These are phyloP conservation scores for Lymantria monacha DNA, from an alignment of 2,888 invertebrate genomes.

Conservation along the genomic window DNA sequence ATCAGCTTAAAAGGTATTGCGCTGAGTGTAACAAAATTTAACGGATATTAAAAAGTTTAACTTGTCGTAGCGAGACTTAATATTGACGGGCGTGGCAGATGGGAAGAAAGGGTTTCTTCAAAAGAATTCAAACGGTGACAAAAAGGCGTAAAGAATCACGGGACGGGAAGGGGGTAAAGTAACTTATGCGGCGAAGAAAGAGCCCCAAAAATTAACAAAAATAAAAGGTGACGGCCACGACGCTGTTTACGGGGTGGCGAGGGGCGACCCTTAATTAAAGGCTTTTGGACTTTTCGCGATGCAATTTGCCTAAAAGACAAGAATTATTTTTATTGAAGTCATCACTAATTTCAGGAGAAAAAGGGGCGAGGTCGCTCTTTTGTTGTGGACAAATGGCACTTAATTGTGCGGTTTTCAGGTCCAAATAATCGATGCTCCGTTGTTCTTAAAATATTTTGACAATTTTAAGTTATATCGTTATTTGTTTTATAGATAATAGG, in stretches of 20 bases:
- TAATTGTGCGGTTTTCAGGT: slow-evolving; percentile 74
- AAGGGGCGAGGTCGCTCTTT: slow-evolving; percentile 54
- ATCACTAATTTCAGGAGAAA: slow-evolving; percentile 78
- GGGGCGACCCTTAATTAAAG: slow-evolving; percentile 79
- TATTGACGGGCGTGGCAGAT: slow-evolving; percentile 83
- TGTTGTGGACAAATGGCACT: slow-evolving; percentile 76
- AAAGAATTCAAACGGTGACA: slow-evolving; percentile 81
- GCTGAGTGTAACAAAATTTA: slow-evolving; percentile 77
- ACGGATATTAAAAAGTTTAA: slow-evolving; percentile 83
- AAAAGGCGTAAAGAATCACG: slow-evolving; percentile 81
- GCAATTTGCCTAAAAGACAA: slow-evolving; percentile 82
- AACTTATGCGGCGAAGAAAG: slow-evolving; percentile 82
- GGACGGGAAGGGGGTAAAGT: slow-evolving; percentile 66
- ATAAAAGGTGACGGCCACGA: slow-evolving; percentile 79
- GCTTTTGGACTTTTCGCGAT: slow-evolving; percentile 81
- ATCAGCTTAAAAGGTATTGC: slow-evolving; percentile 67
- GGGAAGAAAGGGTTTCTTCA: slow-evolving; percentile 77
- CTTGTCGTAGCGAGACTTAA: slow-evolving; percentile 72
- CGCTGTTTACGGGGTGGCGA: slow-evolving; percentile 74
- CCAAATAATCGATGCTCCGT: slow-evolving; percentile 57
- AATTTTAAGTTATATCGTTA: neutral
- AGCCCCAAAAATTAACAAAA: slow-evolving; percentile 78
- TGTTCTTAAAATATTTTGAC: slow-evolving; percentile 22
- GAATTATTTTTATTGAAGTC: slow-evolving; percentile 83
- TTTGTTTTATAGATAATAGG: neutral